A percentile compares a stretch with the other conserved stretches of the same genome.
These are phyloP conservation scores for Gobio occitaniae DNA, from an alignment of 2,797 vertebrate species.

Conservation along the genomic window DNA sequence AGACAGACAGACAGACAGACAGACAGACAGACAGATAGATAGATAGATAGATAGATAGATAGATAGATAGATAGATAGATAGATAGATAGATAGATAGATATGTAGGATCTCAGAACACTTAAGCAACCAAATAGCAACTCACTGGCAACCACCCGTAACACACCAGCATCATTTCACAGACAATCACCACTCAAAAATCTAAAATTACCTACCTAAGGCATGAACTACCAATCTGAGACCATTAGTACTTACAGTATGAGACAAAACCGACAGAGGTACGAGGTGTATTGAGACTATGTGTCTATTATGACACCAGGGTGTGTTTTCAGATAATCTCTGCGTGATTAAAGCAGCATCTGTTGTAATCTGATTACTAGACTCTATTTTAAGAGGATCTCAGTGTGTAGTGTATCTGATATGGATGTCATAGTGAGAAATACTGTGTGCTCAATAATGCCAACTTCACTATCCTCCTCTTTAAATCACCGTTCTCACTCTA, in stretches of 20 bases:
- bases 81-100: no score
- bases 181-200: neutral
- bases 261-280: neutral
- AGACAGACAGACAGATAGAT: no score
- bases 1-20: no score
- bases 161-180: neutral
- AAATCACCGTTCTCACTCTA: neutral
- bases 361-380: conserved; percentile 70
- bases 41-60: no score
- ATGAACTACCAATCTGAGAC: neutral
- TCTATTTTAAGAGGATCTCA: conserved; percentile 65
- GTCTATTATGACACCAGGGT: neutral
- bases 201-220: neutral
- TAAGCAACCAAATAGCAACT: neutral
- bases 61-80: no score
- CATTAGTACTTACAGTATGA: neutral
- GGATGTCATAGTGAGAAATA: conserved; percentile 53
- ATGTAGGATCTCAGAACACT: no score
- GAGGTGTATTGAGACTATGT: neutral
- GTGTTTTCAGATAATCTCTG: neutral
- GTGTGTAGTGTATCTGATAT: conserved; percentile 46
- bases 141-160: no score
- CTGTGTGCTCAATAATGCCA: neutral
- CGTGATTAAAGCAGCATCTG: conserved; percentile 66
- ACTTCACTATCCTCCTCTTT: neutral